Evolutionary conservation across 2,113 vertebrate species (phyloP).

Genomic region (Tricholaema leucomelas): DNA sequence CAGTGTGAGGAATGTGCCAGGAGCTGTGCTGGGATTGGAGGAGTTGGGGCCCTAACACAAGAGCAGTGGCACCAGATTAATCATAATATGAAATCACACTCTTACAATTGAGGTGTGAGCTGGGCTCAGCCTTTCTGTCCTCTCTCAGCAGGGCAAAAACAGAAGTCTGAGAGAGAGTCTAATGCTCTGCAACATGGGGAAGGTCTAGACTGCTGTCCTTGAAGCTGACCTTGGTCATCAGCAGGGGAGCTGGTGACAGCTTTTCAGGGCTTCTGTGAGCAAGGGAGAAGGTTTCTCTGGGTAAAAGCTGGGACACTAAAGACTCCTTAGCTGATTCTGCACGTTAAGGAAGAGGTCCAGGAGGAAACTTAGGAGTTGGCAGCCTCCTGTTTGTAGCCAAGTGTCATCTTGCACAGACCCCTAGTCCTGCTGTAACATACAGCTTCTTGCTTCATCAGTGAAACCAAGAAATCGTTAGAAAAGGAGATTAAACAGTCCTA

Average conservation of each 20-base stretch:
- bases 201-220: background rate
- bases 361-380: background rate
- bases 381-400: background rate
- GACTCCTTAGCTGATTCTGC: background rate
- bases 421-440: accelerated
- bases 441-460: background rate
- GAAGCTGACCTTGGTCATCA: accelerated
- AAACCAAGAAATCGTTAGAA: background rate
- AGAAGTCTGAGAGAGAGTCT: background rate
- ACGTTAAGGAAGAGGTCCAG: background rate
- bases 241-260: background rate
- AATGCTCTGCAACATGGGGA: background rate
- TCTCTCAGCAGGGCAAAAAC: background rate
- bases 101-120: accelerated
- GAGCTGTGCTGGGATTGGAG: background rate
- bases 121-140: background rate
- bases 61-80: accelerated
- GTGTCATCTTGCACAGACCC: background rate
- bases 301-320: background rate
- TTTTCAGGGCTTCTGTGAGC: background rate
- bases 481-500: background rate
- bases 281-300: background rate
- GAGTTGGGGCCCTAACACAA: background rate
- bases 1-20: background rate
- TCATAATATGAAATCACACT: background rate